A percentile compares a stretch with the other conserved stretches of the same genome.
phyloP scores from a whole-genome alignment of 1,140 invertebrate genomes.

The Berghia stephanieae region DNA sequence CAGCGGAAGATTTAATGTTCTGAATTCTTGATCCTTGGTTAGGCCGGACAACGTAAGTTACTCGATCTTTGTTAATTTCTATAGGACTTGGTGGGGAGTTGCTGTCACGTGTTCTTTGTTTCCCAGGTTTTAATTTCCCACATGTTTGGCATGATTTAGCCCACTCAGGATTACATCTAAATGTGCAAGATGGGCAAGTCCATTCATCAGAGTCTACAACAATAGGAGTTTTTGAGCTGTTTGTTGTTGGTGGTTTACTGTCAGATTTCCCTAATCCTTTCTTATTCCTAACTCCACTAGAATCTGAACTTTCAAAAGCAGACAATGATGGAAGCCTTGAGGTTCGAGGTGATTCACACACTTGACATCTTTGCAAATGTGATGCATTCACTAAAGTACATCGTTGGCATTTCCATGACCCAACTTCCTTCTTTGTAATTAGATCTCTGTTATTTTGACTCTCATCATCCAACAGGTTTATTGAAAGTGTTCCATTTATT shows the following conservation, averaged over 20 bases:
- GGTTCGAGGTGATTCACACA: slow-evolving; percentile 50
- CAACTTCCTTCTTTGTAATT: not conserved
- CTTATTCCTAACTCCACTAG: not conserved
- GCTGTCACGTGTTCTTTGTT: slow-evolving; percentile 1
- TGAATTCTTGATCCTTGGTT: not conserved
- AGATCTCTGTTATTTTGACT: too few relatives aligned
- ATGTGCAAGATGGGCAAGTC: slow-evolving; percentile 52
- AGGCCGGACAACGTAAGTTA: slow-evolving; percentile 31
- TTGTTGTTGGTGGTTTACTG: not conserved
- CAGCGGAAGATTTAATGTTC: not conserved
- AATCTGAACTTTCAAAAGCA: slow-evolving; percentile 9
- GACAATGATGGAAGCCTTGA: slow-evolving; percentile 44
- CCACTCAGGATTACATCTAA: slow-evolving; percentile 50
- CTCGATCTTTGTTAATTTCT: slow-evolving; percentile 34
- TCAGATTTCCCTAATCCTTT: not conserved
- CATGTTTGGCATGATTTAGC: slow-evolving; percentile 46
- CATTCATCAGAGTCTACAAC: slow-evolving; percentile 42
- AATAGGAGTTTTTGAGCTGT: not conserved
- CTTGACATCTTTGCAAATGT: slow-evolving; percentile 31
- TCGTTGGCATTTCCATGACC: slow-evolving; percentile 39
- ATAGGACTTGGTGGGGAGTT: slow-evolving; percentile 36
- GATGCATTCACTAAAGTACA: slow-evolving; percentile 45
- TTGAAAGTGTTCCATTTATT: slow-evolving; percentile 22
- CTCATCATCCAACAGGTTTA: not conserved
- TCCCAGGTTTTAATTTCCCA: slow-evolving; percentile 9